Base-by-base conservation (phyloP, 1,140 invertebrate species). In the Neuroterus valhalla region DNA sequence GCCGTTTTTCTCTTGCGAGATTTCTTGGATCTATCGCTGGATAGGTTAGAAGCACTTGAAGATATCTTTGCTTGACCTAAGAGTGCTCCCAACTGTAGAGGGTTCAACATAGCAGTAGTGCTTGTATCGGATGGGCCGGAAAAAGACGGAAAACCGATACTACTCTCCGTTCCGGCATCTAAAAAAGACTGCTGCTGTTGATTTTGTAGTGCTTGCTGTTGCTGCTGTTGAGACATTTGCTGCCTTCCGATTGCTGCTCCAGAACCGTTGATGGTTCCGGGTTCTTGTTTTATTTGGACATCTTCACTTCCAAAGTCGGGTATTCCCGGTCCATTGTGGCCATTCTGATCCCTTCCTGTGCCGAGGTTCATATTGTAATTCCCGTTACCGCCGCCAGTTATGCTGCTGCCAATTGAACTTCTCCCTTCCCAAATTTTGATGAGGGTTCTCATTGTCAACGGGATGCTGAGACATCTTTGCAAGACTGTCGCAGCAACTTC, bases 391-490 rank as follows among this genome's bases (percentile, higher is more conserved):
- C 89, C 89, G 50, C 86, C 85, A 43, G 80, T 80, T 66, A 85
- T 84, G 82, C 73, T 86, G 46, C 81, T 86, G 72, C 83, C 86
- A 62, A 81, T 82, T 19, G 75, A 85, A 38, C 85, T 91, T 77
- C 84, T 86, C 74, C 85, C 83, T 45, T 92, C 91, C 92, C 92
- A 92, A 45, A 88, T 86, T 78, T 91, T 91, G 2, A 92, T 89
- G 6, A 92, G 82, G 0, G 91, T 88, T 19, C 92, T 84, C 89
- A 96, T 92, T 3, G 97, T 97, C 19, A 98, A 92, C 3, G 98
- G 98, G 85, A 99, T 96, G 15, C 97, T 98, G 75, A 97, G 91
- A 79, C 94, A 97, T 78, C 95, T 94, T 85, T 98, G 96, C 70
- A 98, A 92, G n/a, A 98, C 95, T 86, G 94, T 94, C 1, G 94